Percentiles rank a stretch among this genome's conserved stretches.
phyloP scores from a whole-genome alignment of 2,113 vertebrate genomes.

The Ardeotis arabs region DNA sequence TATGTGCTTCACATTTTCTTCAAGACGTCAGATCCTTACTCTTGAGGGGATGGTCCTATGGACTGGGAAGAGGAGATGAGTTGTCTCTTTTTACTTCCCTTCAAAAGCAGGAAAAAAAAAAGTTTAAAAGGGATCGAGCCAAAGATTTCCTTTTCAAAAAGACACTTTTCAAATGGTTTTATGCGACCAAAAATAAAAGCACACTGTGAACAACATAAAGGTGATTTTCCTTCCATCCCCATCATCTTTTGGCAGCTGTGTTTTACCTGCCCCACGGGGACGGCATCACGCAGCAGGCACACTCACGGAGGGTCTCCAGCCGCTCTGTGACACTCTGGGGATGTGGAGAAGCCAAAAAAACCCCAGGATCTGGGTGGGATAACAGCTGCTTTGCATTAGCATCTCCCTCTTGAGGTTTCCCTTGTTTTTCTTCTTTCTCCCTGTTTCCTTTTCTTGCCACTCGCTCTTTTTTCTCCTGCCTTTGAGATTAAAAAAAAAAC shows the following conservation, averaged over 20 bases:
- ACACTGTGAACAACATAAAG: neutral
- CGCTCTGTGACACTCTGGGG: neutral
- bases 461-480: neutral
- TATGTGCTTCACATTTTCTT: neutral
- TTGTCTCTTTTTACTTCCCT: neutral
- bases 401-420: neutral
- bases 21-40: neutral
- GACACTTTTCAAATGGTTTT: neutral
- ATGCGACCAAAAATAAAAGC: no score
- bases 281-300: neutral
- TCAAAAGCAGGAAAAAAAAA: neutral
- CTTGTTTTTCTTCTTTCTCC: neutral
- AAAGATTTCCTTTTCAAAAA: neutral
- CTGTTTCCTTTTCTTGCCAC: neutral
- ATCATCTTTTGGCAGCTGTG: neutral
- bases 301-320: accelerated
- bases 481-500: neutral
- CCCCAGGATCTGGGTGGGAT: neutral
- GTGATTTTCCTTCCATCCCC: neutral
- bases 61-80: neutral
- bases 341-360: neutral
- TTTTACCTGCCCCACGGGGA: neutral
- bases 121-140: neutral
- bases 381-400: constrained; percentile 32
- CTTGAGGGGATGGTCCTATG: neutral